A percentile compares a stretch with the other conserved stretches of the same genome.
Conservation (phyloP, 2,888 invertebrate genomes). For the Galeruca laticollis region DNA sequence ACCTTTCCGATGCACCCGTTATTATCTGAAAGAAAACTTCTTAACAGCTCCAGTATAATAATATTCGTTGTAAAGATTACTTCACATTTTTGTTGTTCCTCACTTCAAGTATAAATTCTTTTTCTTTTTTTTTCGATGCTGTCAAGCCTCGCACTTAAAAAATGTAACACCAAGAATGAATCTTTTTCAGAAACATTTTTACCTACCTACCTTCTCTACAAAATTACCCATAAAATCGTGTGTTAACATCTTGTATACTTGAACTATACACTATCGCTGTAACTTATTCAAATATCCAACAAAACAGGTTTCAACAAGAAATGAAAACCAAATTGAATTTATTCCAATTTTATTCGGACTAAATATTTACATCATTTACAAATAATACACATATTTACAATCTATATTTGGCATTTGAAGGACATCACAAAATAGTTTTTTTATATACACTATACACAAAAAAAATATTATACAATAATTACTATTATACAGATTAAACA, state of each 20-base stretch:
- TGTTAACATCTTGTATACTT: slow-evolving; percentile 17
- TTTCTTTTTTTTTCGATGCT: neutral
- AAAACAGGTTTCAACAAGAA: slow-evolving; percentile 24
- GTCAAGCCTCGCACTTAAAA: neutral
- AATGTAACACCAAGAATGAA: neutral
- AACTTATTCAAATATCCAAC: slow-evolving; percentile 20
- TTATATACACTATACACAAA: slow-evolving; percentile 38
- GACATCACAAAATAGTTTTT: slow-evolving; percentile 48
- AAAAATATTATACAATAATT: slow-evolving; percentile 45
- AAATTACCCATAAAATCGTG: slow-evolving; percentile 16
- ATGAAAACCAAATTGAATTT: slow-evolving; percentile 34
- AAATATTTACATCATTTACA: slow-evolving; percentile 52
- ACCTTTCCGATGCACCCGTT: no score
- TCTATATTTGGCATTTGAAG: slow-evolving; percentile 55
- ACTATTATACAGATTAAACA: neutral
- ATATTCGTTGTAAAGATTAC: neutral
- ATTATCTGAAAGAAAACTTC: no score
- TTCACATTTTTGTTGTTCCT: neutral
- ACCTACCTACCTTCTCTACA: slow-evolving; percentile 7
- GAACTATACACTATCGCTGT: neutral
- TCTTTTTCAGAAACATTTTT: neutral
- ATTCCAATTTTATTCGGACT: slow-evolving; percentile 40
- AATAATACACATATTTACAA: slow-evolving; percentile 51
- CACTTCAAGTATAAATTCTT: neutral
- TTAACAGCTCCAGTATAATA: neutral